Evolutionary conservation across 1,140 invertebrate genomes (phyloP).

Genomic region (Steinernema feltiae): DNA sequence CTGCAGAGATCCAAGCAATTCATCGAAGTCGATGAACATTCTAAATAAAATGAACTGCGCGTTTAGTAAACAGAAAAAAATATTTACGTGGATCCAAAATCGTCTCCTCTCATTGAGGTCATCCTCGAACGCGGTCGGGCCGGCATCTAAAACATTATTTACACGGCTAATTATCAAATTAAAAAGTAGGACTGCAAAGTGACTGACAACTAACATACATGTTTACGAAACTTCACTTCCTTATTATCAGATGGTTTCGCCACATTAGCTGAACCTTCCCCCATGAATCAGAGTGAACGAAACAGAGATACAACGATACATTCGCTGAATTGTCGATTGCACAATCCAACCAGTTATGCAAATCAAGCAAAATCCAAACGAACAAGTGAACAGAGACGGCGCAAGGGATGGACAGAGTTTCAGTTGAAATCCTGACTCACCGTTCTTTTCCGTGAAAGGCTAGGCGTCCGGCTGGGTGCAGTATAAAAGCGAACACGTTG

Average conservation of each 20-base stretch:
- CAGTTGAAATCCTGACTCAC: neutral
- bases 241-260: neutral
- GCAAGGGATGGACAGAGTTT: neutral
- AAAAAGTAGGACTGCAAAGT: too few species aligned
- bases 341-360: neutral
- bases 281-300: neutral
- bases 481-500: neutral
- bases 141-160: conserved; percentile 15
- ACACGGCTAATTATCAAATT: neutral
- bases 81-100: conserved; percentile 8
- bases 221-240: neutral
- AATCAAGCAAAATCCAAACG: neutral
- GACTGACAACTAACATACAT: too few species aligned
- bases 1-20: conserved; percentile 28
- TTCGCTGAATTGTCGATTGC: too few species aligned
- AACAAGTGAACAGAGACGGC: neutral
- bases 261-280: neutral
- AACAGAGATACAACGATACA: too few species aligned
- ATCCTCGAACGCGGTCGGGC: conserved; percentile 12
- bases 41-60: neutral
- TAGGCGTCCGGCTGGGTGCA: neutral
- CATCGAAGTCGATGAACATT: conserved; percentile 41
- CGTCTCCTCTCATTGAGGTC: conserved; percentile 11
- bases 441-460: neutral
- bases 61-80: neutral